Conservation (phyloP, 2,113 vertebrate species). For the Pyxicephalus adspersus region DNA sequence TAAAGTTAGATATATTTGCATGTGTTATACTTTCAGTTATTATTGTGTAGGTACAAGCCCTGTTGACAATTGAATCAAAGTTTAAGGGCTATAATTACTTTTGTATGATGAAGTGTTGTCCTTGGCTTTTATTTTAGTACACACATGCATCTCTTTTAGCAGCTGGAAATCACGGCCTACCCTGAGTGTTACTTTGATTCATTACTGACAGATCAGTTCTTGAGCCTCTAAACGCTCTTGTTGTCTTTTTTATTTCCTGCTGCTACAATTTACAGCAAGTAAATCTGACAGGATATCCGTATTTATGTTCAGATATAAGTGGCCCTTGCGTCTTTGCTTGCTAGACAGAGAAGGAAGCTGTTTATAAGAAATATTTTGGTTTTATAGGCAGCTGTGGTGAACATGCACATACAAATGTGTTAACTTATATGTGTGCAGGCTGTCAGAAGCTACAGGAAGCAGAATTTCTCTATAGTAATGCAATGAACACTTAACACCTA, state of each 20-base stretch:
- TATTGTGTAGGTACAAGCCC: no score
- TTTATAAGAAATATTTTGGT: background rate
- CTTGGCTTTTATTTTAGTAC: no score
- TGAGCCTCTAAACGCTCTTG: constrained; percentile 55
- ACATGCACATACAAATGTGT: background rate
- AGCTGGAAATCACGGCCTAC: background rate
- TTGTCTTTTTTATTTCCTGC: constrained; percentile 69
- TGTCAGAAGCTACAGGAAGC: no score
- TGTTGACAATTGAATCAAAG: no score
- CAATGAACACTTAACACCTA: no score
- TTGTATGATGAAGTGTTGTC: no score
- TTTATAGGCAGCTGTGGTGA: background rate
- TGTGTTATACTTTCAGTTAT: no score
- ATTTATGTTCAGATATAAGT: constrained; percentile 47
- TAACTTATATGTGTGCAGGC: no score
- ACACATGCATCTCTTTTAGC: no score
- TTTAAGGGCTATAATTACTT: no score
- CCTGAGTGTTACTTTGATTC: constrained; percentile 57
- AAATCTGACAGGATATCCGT: constrained; percentile 60
- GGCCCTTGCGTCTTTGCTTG: constrained; percentile 59
- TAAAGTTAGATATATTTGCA: no score
- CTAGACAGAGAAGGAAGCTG: constrained; percentile 53
- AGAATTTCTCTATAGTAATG: no score
- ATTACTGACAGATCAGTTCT: constrained; percentile 57
- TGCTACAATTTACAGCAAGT: constrained; percentile 59